Base-by-base conservation (phyloP, 2,888 invertebrate species). In the Endotricha flammealis region DNA sequence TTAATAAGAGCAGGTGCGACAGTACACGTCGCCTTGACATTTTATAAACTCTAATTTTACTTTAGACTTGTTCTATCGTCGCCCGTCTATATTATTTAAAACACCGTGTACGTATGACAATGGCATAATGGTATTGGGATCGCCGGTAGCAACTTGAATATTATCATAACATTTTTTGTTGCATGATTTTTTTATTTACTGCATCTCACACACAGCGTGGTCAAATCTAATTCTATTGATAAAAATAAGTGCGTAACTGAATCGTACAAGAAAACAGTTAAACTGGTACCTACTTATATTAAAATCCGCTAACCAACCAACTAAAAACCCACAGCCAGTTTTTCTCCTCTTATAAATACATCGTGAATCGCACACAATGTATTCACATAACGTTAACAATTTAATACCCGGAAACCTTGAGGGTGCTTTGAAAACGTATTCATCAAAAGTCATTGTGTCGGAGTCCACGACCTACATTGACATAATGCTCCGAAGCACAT, bases 21-120 rank as follows among this genome's bases (percentile, higher is more conserved):
- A 23, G 13, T 29, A 29, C 31, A 11, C 30, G n/a, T 34, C 30
- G 24, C 44, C 41, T 44, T 44, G 44, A 44, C 41, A 44, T 44
- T 40, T 37, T 29, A 27, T 7, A 16, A 16, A 20, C 12, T 17
- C 22, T 30, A 9, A 22, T 32, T 24, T n/a, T 7, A 23, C 12
- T 22, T 32, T 9, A 12, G 14, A 14, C 32, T 32, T 32, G 32
- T 32, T 32, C 13, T 30, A 12, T 12, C 12, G 9, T 12, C n/a
- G 20, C 3, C 7, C 2, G n/a, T 20, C 20, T 20, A 20, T 20
- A 20, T 13, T 32, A 32, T 13, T 24, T 23, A 11, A 32, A 30
- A 20, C 11, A 12, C n/a, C 12, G 13, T 10, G 14, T 24, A 32
- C 32, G 24, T 22, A 12, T 32, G 32, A 13, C 13, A 5, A 7